Base-by-base conservation (phyloP, 2,113 vertebrate species). In the Tautogolabrus adspersus region DNA sequence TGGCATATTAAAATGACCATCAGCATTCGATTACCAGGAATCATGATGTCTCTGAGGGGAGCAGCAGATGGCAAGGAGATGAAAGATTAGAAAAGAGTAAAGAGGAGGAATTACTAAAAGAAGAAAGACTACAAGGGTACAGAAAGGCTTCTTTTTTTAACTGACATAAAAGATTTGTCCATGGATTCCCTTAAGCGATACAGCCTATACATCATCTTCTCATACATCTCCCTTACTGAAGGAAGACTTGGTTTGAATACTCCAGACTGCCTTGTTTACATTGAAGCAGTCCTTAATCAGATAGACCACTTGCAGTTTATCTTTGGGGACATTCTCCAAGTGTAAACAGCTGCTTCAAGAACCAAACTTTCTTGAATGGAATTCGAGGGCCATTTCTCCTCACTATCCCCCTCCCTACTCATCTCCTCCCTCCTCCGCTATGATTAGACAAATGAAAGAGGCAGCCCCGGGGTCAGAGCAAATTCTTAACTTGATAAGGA, bases 1-100 rank as follows among this genome's bases (percentile, higher is more conserved):
- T 98, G 97, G 97, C 97, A 98, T 96, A 99, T 95, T 96, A 99
- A 96, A 96, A 98, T 96, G 95, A 99, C 97, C 97, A 99, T 99
- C 97, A 98, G 98, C 97, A 98, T 97, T 97, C 96, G 97, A 97
- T 96, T 99, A 99, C 97, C 97, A 97, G 97, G 96, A 97, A 97
- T 98, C 97, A 99, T 99, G 97, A 96, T 99, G 98, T 98, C 97
- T 99, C 98, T 99, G 94, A 84, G 47, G 69, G 82, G 59, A 70
- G 51, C 47, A 81, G 78, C 40, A 82, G 63, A 87, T 67, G 59
- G 51, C 57, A 81, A 88, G 90, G 57, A 78, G 85, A 86, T 66
- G 81, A 77, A 91, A 58, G n/a, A 77, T 88, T 82, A 89, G 51
- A 30, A 68, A 49, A 58, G 65, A 21, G 57, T 56, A 44, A 18